phyloP scores from a whole-genome alignment of 1,140 invertebrate genomes.

The Drosophila bocqueti region DNA sequence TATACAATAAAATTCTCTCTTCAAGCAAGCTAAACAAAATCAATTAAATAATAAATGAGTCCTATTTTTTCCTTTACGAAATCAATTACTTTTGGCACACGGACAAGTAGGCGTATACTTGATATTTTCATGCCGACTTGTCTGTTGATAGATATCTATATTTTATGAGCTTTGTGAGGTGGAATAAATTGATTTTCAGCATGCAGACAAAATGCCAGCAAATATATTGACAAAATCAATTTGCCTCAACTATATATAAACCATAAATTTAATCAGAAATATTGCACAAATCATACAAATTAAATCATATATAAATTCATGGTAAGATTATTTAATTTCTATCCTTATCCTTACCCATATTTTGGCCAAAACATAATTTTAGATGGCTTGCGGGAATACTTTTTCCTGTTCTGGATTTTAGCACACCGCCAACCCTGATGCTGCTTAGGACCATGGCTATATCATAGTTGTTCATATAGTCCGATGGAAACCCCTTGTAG shows the following conservation, averaged over 20 bases:
- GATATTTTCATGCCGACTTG: slow-evolving; percentile 17
- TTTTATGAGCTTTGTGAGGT: slow-evolving; percentile 10
- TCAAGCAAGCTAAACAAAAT: neutral
- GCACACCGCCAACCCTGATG: slow-evolving; percentile 46
- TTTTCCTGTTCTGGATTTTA: slow-evolving; percentile 12
- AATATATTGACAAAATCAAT: slow-evolving; percentile 6
- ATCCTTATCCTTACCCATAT: slow-evolving; percentile 34
- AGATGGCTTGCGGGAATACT: slow-evolving; percentile 21
- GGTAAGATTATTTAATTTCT: neutral
- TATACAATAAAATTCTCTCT: neutral
- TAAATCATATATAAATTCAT: neutral
- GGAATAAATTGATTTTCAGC: slow-evolving; percentile 18
- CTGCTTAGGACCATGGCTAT: slow-evolving; percentile 30
- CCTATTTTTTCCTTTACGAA: neutral
- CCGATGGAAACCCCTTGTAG: slow-evolving; percentile 8
- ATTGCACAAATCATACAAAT: neutral
- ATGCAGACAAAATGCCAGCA: slow-evolving; percentile 5
- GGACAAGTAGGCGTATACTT: slow-evolving; percentile 26
- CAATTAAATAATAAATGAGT: slow-evolving; percentile 11
- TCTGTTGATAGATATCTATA: slow-evolving; percentile 21
- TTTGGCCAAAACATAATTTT: slow-evolving; percentile 43
- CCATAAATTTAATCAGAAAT: neutral
- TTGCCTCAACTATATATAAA: neutral
- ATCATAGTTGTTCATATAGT: slow-evolving; percentile 8
- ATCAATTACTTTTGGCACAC: slow-evolving; percentile 8